Evolutionary conservation across 1,140 invertebrate species (phyloP).

Genomic region (Drosophila nasuta): DNA sequence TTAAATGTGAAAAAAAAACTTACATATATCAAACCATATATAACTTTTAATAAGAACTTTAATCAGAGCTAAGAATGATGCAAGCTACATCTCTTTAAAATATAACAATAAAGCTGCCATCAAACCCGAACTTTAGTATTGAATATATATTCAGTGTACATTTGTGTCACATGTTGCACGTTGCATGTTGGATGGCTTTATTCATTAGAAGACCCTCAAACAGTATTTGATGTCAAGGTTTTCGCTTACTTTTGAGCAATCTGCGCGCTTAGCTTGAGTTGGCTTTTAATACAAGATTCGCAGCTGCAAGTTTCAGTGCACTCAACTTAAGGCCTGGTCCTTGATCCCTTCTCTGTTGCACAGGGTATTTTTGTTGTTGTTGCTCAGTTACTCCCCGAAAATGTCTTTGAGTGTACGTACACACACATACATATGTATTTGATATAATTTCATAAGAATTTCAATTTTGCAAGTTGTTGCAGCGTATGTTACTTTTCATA

Average conservation of each 20-base stretch:
- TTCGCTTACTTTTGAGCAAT: background rate
- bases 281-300: background rate
- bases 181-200: no score
- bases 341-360: background rate
- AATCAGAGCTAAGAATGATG: no score
- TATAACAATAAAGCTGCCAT: no score
- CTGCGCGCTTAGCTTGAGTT: background rate
- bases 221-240: background rate
- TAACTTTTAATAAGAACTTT: no score
- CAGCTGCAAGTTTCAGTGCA: background rate
- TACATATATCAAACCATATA: no score
- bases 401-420: constrained; percentile 31
- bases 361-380: constrained; percentile 9
- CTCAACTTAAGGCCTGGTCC: background rate
- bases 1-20: no score
- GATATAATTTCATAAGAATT: constrained; percentile 47
- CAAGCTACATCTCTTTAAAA: no score
- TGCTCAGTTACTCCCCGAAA: constrained; percentile 2
- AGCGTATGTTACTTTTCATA: constrained; percentile 15
- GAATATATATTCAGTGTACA: no score
- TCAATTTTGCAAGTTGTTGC: constrained; percentile 36
- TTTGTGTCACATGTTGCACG: no score
- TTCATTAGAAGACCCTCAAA: no score
- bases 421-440: constrained; percentile 3
- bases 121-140: no score